Evolutionary conservation across 2,888 invertebrate genomes (phyloP), one percentile per base, ranked within the genome.

Genomic region (Branchipolynoe longqiensis): DNA sequence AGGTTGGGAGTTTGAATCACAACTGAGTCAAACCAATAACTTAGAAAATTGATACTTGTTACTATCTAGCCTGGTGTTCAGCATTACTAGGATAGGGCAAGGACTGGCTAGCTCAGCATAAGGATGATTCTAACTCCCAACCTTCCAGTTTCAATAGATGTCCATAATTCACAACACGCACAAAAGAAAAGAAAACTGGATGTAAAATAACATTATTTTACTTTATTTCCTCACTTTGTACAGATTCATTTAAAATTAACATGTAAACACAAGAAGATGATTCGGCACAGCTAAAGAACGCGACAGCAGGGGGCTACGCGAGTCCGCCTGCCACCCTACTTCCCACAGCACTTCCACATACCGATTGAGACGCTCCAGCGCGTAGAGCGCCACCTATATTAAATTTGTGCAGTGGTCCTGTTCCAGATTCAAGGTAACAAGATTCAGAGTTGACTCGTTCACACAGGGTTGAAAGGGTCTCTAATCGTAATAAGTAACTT

Each of bases 131-230:
- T n/a, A n/a, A n/a, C n/a, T n/a, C n/a, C n/a, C n/a, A n/a, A n/a
- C n/a, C n/a, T n/a, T n/a, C n/a, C n/a, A n/a, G n/a, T n/a, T n/a
- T n/a, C n/a, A n/a, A n/a, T n/a, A n/a, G n/a, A n/a, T n/a, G n/a
- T n/a, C n/a, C n/a, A n/a, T n/a, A n/a, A n/a, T n/a, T n/a, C n/a
- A n/a, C n/a, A 28, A 62, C 1, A 62, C 31, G 62, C 69, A 69
- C 69, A 48, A 78, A 73, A 4, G 25, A 4, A n/a, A 22, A 28
- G 22, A 48, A 48, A 78, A 28, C n/a, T 28, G 33, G 78, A 28
- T 25, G 78, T 78, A 48, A 54, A 78, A 78, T 78, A 78, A 78
- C 41, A 78, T 78, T 48, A 78, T 48, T 78, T 73, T 73, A 73
- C 38, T 73, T 33, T 31, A 48, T 28, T 78, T 28, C 54, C 41